Evolutionary conservation across 2,113 vertebrate genomes (phyloP).

Genomic region (Lampris megalopsis): DNA sequence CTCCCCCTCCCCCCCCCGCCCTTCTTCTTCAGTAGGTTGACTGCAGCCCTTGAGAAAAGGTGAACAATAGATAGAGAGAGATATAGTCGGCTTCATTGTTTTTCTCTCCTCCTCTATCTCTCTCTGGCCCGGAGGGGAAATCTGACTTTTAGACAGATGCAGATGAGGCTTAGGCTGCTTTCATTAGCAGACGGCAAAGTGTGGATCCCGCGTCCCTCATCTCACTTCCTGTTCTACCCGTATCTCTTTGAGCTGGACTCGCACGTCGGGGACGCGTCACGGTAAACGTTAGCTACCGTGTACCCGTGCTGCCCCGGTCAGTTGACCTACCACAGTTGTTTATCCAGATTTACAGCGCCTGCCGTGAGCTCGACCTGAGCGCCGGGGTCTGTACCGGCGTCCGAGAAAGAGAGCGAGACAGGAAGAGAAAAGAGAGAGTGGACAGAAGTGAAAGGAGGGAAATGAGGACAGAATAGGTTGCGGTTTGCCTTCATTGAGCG

Average conservation of each 20-base stretch:
- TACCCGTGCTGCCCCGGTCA: neutral
- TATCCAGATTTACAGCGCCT: neutral
- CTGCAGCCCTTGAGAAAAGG: constrained; percentile 1
- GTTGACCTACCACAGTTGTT: neutral
- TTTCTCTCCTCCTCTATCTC: neutral
- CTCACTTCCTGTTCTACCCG: constrained; percentile 11
- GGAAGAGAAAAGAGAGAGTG: neutral
- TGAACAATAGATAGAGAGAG: constrained; percentile 1
- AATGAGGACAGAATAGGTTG: constrained; percentile 10
- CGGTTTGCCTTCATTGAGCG: neutral
- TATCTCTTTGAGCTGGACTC: neutral
- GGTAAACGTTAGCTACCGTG: neutral
- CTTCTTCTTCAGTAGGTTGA: too few relatives aligned
- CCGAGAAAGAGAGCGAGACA: neutral
- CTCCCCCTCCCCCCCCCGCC: too few relatives aligned
- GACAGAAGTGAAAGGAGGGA: neutral
- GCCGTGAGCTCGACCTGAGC: neutral
- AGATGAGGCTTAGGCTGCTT: constrained; percentile 37
- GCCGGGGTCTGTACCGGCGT: neutral
- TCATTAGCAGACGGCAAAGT: constrained; percentile 39
- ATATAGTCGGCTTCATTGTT: neutral
- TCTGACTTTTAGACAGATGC: constrained; percentile 53
- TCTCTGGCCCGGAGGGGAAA: constrained; percentile 21
- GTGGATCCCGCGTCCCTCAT: constrained; percentile 18
- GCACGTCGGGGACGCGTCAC: neutral